Percentiles rank a stretch among this genome's conserved stretches.
Evolutionary conservation across 2,113 vertebrate genomes (phyloP).

Genomic region (Megaceryle torquata): DNA sequence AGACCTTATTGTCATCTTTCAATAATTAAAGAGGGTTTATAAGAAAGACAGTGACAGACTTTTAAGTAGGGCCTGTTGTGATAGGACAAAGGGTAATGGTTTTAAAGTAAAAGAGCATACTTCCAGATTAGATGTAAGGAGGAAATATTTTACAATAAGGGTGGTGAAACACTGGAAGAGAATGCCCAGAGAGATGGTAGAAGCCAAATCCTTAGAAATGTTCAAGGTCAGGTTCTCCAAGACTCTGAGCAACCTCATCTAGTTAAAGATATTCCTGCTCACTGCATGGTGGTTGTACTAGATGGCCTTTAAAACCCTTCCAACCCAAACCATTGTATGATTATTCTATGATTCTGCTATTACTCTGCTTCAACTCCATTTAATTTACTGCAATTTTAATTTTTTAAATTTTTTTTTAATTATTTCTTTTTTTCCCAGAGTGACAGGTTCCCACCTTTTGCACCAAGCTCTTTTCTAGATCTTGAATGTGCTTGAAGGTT

Average conservation of each 20-base stretch:
- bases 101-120: not conserved
- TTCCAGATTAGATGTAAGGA: not conserved
- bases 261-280: not conserved
- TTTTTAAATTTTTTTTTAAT: not conserved
- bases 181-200: not conserved
- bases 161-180: not conserved
- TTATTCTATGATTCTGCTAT: not conserved
- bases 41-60: not conserved
- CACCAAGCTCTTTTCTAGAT: not conserved
- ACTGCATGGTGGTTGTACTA: not conserved
- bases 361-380: not conserved
- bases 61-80: not conserved
- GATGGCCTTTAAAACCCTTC: not conserved
- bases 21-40: not conserved
- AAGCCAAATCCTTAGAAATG: not conserved
- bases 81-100: not conserved
- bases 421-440: accelerated
- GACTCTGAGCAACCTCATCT: not conserved
- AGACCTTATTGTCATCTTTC: not conserved
- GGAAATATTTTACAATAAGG: not conserved
- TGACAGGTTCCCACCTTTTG: not conserved
- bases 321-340: not conserved
- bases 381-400: not conserved
- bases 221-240: not conserved
- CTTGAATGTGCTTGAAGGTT: accelerated